A percentile compares a stretch with the other conserved stretches of the same genome.
These are phyloP conservation scores for Pyrrhia umbra DNA, from an alignment of 2,888 invertebrate species.

Conservation along the genomic window DNA sequence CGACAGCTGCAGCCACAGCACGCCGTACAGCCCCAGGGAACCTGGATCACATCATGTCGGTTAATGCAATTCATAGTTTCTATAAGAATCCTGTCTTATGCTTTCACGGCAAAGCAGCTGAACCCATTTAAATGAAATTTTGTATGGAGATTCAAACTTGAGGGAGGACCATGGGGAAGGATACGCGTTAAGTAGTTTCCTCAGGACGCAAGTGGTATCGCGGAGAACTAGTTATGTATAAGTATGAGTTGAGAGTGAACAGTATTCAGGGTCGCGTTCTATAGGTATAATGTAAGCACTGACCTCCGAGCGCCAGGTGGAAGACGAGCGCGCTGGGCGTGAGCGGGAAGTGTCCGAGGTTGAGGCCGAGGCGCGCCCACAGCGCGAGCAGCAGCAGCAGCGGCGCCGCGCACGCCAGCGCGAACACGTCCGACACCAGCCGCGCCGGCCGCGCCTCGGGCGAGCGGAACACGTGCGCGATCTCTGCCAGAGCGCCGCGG, in stretches of 20 bases:
- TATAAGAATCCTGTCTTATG: too few species aligned
- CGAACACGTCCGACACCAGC: conserved; percentile 97
- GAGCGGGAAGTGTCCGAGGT: conserved; percentile 95
- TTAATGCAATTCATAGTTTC: neutral
- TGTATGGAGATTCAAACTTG: too few species aligned
- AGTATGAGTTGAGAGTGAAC: too few species aligned
- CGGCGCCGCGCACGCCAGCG: conserved; percentile 94
- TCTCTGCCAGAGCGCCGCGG: conserved; percentile 90
- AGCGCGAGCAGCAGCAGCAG: conserved; percentile 95
- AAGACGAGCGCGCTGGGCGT: conserved; percentile 96
- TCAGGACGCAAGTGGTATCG: too few species aligned
- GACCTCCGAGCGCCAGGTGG: conserved; percentile 96
- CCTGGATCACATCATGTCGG: conserved; percentile 82
- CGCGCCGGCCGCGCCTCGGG: conserved; percentile 98
- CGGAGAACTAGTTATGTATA: too few species aligned
- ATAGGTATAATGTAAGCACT: too few species aligned
- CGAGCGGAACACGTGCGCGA: conserved; percentile 96
- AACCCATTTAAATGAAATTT: too few species aligned
- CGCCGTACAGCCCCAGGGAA: conserved; percentile 96
- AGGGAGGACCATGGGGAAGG: too few species aligned
- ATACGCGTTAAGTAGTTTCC: too few species aligned
- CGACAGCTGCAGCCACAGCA: conserved; percentile 97
- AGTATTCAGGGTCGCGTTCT: too few species aligned
- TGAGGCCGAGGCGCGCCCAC: conserved; percentile 97
- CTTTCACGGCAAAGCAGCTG: too few species aligned